A percentile compares a stretch with the other conserved stretches of the same genome.
Evolutionary conservation across 1,140 invertebrate genomes (phyloP).

Genomic region (Theocolax elegans): DNA sequence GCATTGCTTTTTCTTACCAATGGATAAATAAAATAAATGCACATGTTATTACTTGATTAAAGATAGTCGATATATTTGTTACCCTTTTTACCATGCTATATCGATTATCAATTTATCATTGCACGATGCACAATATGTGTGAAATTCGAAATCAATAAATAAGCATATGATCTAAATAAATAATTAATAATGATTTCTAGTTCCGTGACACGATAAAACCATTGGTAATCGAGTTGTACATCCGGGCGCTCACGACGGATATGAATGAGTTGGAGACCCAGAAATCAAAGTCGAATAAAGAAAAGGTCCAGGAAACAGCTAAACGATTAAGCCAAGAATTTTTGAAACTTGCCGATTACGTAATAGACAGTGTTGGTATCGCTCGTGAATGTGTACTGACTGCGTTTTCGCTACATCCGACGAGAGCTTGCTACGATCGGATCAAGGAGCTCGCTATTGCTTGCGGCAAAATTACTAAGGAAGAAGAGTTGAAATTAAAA

Average conservation of each 20-base stretch:
- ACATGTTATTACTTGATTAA: too few relatives aligned
- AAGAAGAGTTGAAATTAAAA: constrained; percentile 13
- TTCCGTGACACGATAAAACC: constrained; percentile 72
- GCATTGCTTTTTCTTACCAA: too few relatives aligned
- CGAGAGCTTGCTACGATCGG: constrained; percentile 64
- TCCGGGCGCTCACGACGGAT: constrained; percentile 78
- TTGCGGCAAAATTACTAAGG: constrained; percentile 64
- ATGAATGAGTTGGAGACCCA: constrained; percentile 80
- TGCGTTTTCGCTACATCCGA: constrained; percentile 74
- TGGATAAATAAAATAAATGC: too few relatives aligned
- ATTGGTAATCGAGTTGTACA: constrained; percentile 78
- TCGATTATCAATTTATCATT: too few relatives aligned
- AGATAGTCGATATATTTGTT: too few relatives aligned
- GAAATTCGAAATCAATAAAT: too few relatives aligned
- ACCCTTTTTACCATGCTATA: too few relatives aligned
- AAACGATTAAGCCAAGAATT: constrained; percentile 70
- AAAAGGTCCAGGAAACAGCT: constrained; percentile 68
- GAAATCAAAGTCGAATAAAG: constrained; percentile 70
- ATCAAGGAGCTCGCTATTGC: constrained; percentile 69
- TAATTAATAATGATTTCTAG: constrained; percentile 64
- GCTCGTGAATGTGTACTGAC: constrained; percentile 74
- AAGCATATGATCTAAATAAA: too few relatives aligned
- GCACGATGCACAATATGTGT: too few relatives aligned
- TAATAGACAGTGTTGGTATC: constrained; percentile 69
- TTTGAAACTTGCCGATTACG: constrained; percentile 70